Percentiles rank a stretch among this genome's conserved stretches.
These are phyloP conservation scores for Eumerus sabulonum DNA, from an alignment of 2,888 invertebrate species.

Conservation along the genomic window DNA sequence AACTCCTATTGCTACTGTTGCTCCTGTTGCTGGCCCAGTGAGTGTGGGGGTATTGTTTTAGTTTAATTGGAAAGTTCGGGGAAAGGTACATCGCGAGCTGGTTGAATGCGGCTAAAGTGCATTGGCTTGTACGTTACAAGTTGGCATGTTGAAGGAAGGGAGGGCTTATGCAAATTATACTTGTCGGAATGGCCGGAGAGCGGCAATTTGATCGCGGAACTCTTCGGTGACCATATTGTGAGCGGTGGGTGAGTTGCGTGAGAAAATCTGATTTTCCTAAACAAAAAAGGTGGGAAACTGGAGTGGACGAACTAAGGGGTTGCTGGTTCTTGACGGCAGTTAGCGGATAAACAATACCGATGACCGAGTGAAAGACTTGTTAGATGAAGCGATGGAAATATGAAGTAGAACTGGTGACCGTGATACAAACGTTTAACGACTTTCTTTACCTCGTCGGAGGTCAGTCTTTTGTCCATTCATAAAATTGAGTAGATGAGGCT, in stretches of 20 bases:
- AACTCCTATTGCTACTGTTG: too few relatives aligned
- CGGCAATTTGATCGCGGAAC: conserved; percentile 1
- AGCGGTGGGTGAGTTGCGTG: conserved; percentile 59
- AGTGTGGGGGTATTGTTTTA: conserved; percentile 42
- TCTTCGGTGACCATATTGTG: conserved; percentile 37
- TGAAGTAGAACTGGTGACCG: too few relatives aligned
- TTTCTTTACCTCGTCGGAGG: too few relatives aligned
- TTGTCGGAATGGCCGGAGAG: conserved; percentile 27
- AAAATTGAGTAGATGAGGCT: too few relatives aligned
- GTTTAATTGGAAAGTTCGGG: conserved; percentile 63
- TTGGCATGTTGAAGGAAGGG: conserved; percentile 23
- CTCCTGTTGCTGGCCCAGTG: conserved; percentile 46
- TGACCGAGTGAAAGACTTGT: too few relatives aligned
- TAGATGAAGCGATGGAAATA: too few relatives aligned
- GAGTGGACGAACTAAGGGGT: neutral
- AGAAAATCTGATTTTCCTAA: conserved; percentile 41
- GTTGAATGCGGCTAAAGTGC: conserved; percentile 48
- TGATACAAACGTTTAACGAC: too few relatives aligned
- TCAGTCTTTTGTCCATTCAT: too few relatives aligned
- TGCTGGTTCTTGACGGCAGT: neutral
- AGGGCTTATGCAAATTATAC: conserved; percentile 52
- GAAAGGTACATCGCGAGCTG: conserved; percentile 48
- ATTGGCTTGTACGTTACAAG: conserved; percentile 59
- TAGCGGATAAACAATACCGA: too few relatives aligned
- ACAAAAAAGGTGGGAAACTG: neutral